A percentile compares a stretch with the other conserved stretches of the same genome.
Conservation (phyloP, 2,888 invertebrate genomes). For the Dioctria linearis region DNA sequence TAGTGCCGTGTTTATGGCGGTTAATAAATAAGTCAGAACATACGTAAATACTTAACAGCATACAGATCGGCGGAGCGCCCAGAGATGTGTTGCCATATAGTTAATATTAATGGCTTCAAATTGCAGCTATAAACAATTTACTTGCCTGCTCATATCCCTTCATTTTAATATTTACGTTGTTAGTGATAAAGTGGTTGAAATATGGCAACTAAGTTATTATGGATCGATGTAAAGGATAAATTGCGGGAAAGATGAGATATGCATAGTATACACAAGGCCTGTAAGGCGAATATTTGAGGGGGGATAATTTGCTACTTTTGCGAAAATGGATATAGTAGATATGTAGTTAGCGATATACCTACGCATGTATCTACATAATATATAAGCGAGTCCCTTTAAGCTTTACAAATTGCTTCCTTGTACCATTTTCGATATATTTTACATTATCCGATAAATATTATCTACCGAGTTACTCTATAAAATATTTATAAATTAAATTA, state of each 20-base stretch:
- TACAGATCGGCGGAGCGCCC: constrained; percentile 7
- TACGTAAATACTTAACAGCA: constrained; percentile 36
- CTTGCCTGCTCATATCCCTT: constrained; percentile 56
- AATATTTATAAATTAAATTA: no score
- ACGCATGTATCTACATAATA: no score
- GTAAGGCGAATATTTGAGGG: no score
- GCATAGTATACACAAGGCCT: background rate
- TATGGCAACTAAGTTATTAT: constrained; percentile 57
- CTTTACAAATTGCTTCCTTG: no score
- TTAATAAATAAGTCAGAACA: constrained; percentile 39
- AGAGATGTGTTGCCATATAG: constrained; percentile 47
- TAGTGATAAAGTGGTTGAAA: constrained; percentile 58
- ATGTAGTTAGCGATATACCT: no score
- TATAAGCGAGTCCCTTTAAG: no score
- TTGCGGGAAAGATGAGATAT: constrained; percentile 9
- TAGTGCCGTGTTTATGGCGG: constrained; percentile 26
- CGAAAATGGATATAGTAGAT: no score
- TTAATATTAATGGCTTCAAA: constrained; percentile 59
- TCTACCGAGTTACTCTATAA: no score
- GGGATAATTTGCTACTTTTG: no score
- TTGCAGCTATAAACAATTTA: constrained; percentile 59
- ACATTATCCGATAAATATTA: no score
- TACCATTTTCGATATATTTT: no score
- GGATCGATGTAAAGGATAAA: constrained; percentile 29
- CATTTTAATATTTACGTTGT: constrained; percentile 58